Percentiles rank a stretch among this genome's conserved stretches.
Conservation (phyloP, 2,113 vertebrate genomes). For the Brachypteracias leptosomus region DNA sequence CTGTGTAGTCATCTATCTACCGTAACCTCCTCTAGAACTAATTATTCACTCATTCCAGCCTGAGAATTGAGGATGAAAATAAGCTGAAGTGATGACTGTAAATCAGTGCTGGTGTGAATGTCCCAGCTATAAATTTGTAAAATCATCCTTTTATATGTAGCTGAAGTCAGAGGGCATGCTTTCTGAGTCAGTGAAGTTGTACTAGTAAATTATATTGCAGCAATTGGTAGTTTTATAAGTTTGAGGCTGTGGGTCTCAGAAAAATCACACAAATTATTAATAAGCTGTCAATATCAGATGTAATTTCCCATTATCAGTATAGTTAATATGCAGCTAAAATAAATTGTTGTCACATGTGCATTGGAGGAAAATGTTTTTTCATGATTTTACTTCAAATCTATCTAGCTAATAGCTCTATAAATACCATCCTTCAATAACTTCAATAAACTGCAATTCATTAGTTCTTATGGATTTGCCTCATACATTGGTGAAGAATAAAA, state of each 20-base stretch:
- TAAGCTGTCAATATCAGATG: background rate
- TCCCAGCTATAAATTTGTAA: background rate
- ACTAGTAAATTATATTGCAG: background rate
- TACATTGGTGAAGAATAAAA: background rate
- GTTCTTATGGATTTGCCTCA: background rate
- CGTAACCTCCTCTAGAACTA: background rate
- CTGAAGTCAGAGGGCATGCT: background rate
- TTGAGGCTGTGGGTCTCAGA: background rate
- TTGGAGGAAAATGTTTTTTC: background rate
- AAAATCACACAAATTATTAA: background rate
- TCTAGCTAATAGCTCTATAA: background rate
- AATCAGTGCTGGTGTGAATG: background rate
- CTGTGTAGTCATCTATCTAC: background rate
- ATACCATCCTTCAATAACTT: background rate
- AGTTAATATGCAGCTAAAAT: background rate
- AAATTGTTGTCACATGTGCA: background rate
- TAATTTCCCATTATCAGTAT: background rate
- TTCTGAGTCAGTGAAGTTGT: background rate
- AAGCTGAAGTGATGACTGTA: background rate
- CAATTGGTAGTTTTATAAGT: background rate
- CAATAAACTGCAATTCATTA: background rate
- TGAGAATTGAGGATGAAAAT: background rate
- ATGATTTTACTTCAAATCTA: background rate
- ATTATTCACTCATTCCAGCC: background rate
- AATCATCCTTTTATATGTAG: background rate